Conservation (phyloP, 2,888 invertebrate species). For the Cheilosia scutellata region DNA sequence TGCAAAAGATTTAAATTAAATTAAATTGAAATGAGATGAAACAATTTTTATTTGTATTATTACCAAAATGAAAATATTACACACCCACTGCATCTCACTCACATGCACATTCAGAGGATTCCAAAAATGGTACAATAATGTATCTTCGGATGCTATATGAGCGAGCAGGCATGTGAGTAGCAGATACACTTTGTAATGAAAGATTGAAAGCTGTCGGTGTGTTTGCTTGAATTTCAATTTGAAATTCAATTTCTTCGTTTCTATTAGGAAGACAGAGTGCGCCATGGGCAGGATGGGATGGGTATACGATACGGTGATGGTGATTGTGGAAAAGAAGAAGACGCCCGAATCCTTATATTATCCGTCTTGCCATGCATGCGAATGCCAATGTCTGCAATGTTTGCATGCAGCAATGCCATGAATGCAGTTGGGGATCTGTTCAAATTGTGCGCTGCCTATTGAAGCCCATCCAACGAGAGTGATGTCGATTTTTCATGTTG, state of each 20-base stretch:
- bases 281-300: too few species aligned
- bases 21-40: conserved; percentile 46
- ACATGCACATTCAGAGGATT: conserved; percentile 10
- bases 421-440: conserved; percentile 35
- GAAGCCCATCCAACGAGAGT: conserved; percentile 28
- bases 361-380: conserved; percentile 47
- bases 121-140: conserved; percentile 17
- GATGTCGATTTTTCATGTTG: conserved; percentile 66
- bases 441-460: conserved; percentile 41
- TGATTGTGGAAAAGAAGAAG: conserved; percentile 2
- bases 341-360: conserved; percentile 61
- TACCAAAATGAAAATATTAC: conserved; percentile 67
- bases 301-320: not conserved
- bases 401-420: conserved; percentile 34
- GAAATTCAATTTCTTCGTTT: conserved; percentile 74
- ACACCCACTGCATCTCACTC: conserved; percentile 17
- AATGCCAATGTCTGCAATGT: conserved; percentile 34
- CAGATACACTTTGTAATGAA: conserved; percentile 73
- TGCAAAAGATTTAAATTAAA: conserved; percentile 60
- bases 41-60: conserved; percentile 48
- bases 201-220: conserved; percentile 75
- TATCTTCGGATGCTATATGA: conserved; percentile 24
- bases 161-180: conserved; percentile 30
- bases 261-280: conserved; percentile 49
- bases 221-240: conserved; percentile 76